Evolutionary conservation across 2,797 vertebrate genomes (phyloP), one percentile per base, ranked within the genome.

Genomic region (Phataginus tricuspis): DNA sequence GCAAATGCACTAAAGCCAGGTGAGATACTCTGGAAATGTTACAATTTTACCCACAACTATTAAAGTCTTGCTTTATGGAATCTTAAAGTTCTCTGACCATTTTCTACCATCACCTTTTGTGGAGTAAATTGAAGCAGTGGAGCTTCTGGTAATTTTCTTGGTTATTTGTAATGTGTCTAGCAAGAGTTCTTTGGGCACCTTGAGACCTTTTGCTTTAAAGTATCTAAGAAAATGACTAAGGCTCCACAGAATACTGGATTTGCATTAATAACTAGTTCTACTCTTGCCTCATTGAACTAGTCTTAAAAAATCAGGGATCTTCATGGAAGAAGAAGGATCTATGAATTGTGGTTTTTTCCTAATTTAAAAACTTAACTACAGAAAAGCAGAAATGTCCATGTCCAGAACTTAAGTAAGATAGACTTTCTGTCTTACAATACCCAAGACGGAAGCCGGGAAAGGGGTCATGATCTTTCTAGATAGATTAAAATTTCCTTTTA

Each of bases 271-370:
- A 21, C 51, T 49, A 25, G 2, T 37, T 95, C 45, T 75, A 3
- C 77, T 97, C 53, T 85, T 93, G 3, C 25, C 75, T 84, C 15
- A 5, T 61, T 57, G 78, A 51, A 78, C 21, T 78, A 91, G 11
- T 18, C 59, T 94, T 92, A 37, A 90, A 94, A 95, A 92, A 37
- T 53, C n/a, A 95, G 34, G n/a, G 51, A 57, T 75, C n/a, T 13
- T 93, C 74, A 23, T 12, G 68, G 11, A 61, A 59, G 27, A 89
- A 64, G 12, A 64, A 69, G 49, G 25, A 88, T 1, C n/a, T 88
- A 4, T 80, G 31, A 91, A 85, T 18, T 91, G 1, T 77, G 42
- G 10, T 75, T 88, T 75, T 88, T 91, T 78, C 57, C 34, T 71
- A 77, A 27, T 29, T 90, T 90, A 82, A 86, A 63, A 93, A 80